These are phyloP conservation scores for Oryzaephilus surinamensis DNA, from an alignment of 1,140 invertebrate genomes.

Conservation along the genomic window DNA sequence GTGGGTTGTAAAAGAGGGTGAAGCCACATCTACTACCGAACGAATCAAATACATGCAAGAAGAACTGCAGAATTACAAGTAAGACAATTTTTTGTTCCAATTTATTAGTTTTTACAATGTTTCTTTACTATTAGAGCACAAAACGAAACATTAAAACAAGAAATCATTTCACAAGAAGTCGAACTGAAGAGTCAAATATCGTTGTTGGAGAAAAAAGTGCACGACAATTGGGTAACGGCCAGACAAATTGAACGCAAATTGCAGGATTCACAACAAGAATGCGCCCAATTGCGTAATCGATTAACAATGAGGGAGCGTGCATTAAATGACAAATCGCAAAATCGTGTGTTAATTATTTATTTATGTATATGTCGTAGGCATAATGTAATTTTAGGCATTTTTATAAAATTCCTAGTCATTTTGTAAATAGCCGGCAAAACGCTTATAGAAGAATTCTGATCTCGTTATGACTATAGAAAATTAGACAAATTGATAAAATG, in stretches of 20 bases:
- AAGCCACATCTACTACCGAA: conserved; percentile 66
- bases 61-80: conserved; percentile 73
- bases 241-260: conserved; percentile 62
- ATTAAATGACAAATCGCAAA: conserved; percentile 35
- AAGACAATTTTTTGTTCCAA: conserved; percentile 25
- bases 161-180: conserved; percentile 69
- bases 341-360: conserved; percentile 12
- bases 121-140: conserved; percentile 41
- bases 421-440: neutral
- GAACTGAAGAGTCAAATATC: conserved; percentile 64
- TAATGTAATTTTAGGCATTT: conserved; percentile 3
- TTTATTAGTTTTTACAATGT: conserved; percentile 5
- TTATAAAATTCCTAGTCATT: no score
- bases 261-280: conserved; percentile 64
- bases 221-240: conserved; percentile 67
- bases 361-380: neutral
- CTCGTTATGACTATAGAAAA: no score
- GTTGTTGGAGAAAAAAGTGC: conserved; percentile 61
- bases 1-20: conserved; percentile 73
- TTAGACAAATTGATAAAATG: no score
- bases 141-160: conserved; percentile 61
- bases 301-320: conserved; percentile 50
- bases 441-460: neutral
- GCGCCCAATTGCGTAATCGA: conserved; percentile 58
- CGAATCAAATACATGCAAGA: conserved; percentile 64